These are phyloP conservation scores for Damaliscus lunatus DNA, from an alignment of 2,113 vertebrate species.

Conservation along the genomic window DNA sequence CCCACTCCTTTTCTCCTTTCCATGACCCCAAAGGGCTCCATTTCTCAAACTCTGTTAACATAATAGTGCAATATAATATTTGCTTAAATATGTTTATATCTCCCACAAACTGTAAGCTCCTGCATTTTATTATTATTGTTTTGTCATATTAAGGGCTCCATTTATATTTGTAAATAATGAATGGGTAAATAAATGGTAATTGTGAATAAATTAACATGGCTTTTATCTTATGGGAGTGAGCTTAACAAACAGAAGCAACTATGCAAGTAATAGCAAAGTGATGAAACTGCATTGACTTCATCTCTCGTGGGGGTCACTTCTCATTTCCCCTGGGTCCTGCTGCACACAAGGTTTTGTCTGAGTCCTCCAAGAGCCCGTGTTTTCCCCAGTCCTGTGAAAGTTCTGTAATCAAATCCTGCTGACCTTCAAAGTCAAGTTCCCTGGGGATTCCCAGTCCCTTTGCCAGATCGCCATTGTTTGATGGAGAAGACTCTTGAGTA, in stretches of 20 bases:
- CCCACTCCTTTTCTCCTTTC: accelerated
- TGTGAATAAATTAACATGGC: not conserved
- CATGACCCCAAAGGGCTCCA: accelerated
- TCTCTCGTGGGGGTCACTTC: not conserved
- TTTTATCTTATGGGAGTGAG: not conserved
- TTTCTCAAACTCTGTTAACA: not conserved
- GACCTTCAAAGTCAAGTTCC: not conserved
- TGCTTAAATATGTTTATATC: not conserved
- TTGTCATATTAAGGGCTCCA: not conserved
- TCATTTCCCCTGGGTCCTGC: not conserved
- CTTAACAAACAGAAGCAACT: not conserved
- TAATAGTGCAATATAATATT: not conserved
- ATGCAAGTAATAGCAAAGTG: no score
- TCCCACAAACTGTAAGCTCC: not conserved
- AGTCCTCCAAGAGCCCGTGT: not conserved
- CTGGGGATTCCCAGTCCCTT: not conserved
- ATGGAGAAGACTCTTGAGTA: not conserved
- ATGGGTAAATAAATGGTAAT: not conserved
- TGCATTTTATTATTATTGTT: not conserved
- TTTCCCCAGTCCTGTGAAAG: not conserved
- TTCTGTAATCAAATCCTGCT: not conserved
- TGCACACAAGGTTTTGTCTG: not conserved
- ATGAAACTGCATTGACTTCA: accelerated
- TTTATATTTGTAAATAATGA: not conserved
- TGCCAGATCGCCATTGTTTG: not conserved